Percentiles rank a stretch among this genome's conserved stretches.
These are phyloP conservation scores for Spongilla lacustris DNA, from an alignment of 37 sponge, comb jelly and placozoan genomes.

Conservation along the genomic window DNA sequence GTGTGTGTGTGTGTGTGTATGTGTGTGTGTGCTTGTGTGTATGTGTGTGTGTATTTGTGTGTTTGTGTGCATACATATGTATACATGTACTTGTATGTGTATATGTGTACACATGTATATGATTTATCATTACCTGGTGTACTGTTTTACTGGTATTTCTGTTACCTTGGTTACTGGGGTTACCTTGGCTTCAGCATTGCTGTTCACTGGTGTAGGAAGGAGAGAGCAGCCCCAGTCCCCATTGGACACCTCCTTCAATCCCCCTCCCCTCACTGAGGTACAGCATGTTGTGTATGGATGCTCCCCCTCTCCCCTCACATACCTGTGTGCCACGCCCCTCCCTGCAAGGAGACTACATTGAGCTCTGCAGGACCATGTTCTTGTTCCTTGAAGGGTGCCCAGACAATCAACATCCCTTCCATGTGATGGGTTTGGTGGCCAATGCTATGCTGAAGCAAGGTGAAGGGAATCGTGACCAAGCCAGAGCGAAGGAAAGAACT, in stretches of 20 bases:
- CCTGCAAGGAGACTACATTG: conserved; percentile 56
- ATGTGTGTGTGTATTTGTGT: no score
- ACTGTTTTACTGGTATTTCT: no score
- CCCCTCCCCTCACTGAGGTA: background rate
- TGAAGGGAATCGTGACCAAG: conserved; percentile 22
- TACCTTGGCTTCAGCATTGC: background rate
- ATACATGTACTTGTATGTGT: no score
- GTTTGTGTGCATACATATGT: no score
- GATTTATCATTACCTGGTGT: no score
- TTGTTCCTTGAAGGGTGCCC: conserved; percentile 59
- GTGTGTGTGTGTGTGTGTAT: no score
- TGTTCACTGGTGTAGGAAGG: background rate
- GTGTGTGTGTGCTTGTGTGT: no score
- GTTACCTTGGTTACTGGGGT: no score
- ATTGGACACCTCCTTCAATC: background rate
- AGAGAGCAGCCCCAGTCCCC: background rate
- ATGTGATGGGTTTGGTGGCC: conserved; percentile 57
- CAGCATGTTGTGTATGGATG: background rate
- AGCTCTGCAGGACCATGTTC: conserved; percentile 74
- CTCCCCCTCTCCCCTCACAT: no score
- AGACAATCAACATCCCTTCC: conserved; percentile 57
- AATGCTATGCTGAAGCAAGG: conserved; percentile 46
- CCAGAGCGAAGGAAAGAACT: conserved; percentile 35
- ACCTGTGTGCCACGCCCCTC: background rate
- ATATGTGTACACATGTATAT: no score